Conservation (phyloP, 2,888 invertebrate species). For the Dugesia japonica region DNA sequence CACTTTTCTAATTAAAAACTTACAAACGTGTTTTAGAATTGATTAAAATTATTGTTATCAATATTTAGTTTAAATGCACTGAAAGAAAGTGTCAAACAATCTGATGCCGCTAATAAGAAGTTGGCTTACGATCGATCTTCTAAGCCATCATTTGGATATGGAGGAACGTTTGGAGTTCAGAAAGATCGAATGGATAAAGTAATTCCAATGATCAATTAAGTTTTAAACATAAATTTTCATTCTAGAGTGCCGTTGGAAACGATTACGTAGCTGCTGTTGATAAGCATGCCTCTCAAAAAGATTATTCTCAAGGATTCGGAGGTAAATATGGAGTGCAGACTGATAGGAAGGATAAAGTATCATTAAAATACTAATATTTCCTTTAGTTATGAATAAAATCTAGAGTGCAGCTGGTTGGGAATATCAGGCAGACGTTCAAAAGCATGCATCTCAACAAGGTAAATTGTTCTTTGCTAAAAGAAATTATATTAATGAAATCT, state of each 20-base stretch:
- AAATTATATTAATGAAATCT: too few relatives aligned
- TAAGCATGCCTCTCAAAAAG: constrained; percentile 36
- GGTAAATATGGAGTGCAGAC: constrained; percentile 48
- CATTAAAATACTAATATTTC: too few relatives aligned
- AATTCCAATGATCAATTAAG: too few relatives aligned
- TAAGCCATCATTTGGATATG: constrained; percentile 65
- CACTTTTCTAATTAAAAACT: too few relatives aligned
- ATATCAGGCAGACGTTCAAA: too few relatives aligned
- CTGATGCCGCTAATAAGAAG: constrained; percentile 61
- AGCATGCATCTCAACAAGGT: too few relatives aligned
- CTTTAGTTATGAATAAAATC: too few relatives aligned
- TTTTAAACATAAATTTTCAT: too few relatives aligned
- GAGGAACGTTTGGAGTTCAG: constrained; percentile 74
- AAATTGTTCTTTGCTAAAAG: too few relatives aligned
- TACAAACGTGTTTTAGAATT: too few relatives aligned
- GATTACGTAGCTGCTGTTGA: constrained; percentile 33
- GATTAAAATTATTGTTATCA: too few relatives aligned
- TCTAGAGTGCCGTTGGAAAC: constrained; percentile 55
- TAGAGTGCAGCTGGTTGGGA: too few relatives aligned
- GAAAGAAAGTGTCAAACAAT: constrained; percentile 62
- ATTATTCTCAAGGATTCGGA: constrained; percentile 47
- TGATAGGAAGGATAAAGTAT: constrained; percentile 56
- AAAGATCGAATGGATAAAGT: constrained; percentile 51
- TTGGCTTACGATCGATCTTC: constrained; percentile 61
- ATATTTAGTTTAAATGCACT: constrained; percentile 64